phyloP scores from a whole-genome alignment of 2,113 vertebrate species.

The Corythornis cristatus region DNA sequence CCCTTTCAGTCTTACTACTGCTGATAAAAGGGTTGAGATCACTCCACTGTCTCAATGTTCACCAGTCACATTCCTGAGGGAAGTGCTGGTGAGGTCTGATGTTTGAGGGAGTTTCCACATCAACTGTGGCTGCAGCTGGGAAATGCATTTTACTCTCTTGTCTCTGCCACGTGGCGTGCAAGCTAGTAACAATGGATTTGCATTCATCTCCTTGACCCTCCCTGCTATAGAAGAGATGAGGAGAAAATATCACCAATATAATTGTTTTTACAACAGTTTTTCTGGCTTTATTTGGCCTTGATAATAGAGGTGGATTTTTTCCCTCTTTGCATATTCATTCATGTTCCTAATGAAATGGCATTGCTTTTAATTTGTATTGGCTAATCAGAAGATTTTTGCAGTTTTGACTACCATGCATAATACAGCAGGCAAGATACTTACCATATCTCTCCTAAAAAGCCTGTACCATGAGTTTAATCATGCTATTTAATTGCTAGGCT shows the following conservation, averaged over 20 bases:
- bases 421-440: constrained; percentile 52
- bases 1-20: neutral
- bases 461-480: constrained; percentile 71
- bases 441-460: constrained; percentile 56
- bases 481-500: constrained; percentile 76
- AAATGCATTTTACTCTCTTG: neutral
- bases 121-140: neutral
- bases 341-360: neutral
- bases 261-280: neutral
- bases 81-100: neutral
- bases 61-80: neutral
- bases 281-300: neutral
- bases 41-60: neutral
- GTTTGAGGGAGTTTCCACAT: neutral
- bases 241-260: neutral
- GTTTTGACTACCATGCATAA: constrained; percentile 54
- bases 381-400: constrained; percentile 62
- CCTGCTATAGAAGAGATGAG: neutral
- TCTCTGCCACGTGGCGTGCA: neutral
- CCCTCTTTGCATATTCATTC: neutral
- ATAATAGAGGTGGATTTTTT: neutral
- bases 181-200: neutral
- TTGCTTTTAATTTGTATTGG: constrained; percentile 42
- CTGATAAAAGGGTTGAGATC: neutral
- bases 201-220: neutral